Evolutionary conservation across 2,113 vertebrate species (phyloP), one percentile per base, ranked within the genome.

Genomic region (Scopus umbretta): DNA sequence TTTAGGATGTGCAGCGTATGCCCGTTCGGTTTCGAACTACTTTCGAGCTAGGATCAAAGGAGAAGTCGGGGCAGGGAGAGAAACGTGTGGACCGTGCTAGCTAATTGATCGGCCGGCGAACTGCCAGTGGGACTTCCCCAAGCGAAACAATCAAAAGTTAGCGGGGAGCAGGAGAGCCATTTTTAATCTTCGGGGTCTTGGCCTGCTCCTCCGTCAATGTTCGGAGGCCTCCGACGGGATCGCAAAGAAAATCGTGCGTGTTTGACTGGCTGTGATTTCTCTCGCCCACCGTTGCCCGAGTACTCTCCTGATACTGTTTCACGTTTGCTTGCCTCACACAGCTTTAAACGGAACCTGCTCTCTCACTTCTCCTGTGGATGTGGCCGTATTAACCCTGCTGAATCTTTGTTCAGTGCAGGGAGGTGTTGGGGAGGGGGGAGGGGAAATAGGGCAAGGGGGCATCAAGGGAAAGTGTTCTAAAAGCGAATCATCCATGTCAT

Each of bases 401-500:
- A 21, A 50, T 49, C 89, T 97, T 94, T 92, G 84, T 94, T 79
- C 26, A 55, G 93, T 30, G 65, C 71, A 75, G 49, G 49, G 86
- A 91, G 65, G 65, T 92, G 47, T 74, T 81, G 76, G 95, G 94
- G 95, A n/a, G 82, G 83, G 83, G 91, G 88, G 83, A 76, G 70
- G 91, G 86, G 88, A 85, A 73, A 25, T 20, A 70, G 89, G 78
- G 84, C 73, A 40, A 80, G 55, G 67, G 84, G 84, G 19, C 47
- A 58, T 81, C 10, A 1, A 61, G 42, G 40, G 50, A 79, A 88
- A 94, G 94, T 92, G 53, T 89, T 90, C 32, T 7, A 47, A 94
- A 95, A 95, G 92, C 87, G 76, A 90, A 86, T 90, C 82, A 80
- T 88, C 73, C 86, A 62, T 93, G 86, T 93, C 55, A 17, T 88